A percentile compares a stretch with the other conserved stretches of the same genome.
phyloP scores from a whole-genome alignment of 2,888 invertebrate species.

The Callyntrura guangdongensis region DNA sequence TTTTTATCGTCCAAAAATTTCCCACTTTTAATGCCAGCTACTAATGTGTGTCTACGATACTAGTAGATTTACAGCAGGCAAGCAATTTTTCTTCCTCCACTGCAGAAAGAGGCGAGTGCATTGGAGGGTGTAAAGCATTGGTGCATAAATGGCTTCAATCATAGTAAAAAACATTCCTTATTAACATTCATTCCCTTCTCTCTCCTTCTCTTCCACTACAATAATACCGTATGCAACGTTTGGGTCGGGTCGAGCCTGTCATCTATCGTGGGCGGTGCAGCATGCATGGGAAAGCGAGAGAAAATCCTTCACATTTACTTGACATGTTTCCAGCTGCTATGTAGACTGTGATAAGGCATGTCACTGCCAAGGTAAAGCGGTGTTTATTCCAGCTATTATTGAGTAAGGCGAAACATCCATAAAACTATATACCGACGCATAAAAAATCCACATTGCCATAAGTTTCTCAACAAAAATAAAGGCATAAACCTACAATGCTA shows the following conservation, averaged over 20 bases:
- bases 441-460: background rate
- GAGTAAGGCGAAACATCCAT: slow-evolving; percentile 63
- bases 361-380: slow-evolving; percentile 69
- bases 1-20: background rate
- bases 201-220: background rate
- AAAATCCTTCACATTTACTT: background rate
- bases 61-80: background rate
- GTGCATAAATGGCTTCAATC: too few species aligned
- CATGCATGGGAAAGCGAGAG: background rate
- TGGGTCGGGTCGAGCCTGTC: background rate
- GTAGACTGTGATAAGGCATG: slow-evolving; percentile 20
- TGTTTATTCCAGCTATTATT: slow-evolving; percentile 51
- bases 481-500: too few species aligned
- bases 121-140: background rate
- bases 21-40: too few species aligned
- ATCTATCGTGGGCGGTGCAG: background rate
- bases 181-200: slow-evolving; percentile 16
- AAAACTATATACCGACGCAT: too few species aligned
- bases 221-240: background rate
- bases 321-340: background rate
- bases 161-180: too few species aligned
- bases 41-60: background rate
- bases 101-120: too few species aligned
- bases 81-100: background rate
- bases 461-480: background rate